A percentile compares a stretch with the other conserved stretches of the same genome.
Evolutionary conservation across 2,113 vertebrate species (phyloP).

Genomic region (Melanerpes aurifrons): DNA sequence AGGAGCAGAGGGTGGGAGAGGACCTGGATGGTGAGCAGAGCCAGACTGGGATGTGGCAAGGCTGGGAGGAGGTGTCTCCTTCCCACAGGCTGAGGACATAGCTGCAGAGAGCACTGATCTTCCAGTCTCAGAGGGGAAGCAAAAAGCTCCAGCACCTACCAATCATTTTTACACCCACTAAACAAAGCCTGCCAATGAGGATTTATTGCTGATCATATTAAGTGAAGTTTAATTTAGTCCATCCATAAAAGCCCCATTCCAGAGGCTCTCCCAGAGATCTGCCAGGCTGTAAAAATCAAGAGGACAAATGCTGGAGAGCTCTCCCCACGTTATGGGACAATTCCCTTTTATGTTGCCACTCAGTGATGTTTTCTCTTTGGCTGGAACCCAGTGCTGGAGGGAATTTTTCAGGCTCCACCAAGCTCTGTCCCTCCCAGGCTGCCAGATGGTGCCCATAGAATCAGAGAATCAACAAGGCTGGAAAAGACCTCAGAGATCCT

Average conservation of each 20-base stretch:
- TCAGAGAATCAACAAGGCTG: too few species aligned
- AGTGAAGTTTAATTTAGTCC: conserved; percentile 68
- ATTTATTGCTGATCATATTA: conserved; percentile 67
- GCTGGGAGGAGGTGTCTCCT: not conserved
- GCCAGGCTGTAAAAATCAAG: conserved; percentile 54
- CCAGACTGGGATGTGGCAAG: rapidly evolving
- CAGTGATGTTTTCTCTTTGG: conserved; percentile 42
- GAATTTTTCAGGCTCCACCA: conserved; percentile 61
- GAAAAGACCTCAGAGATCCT: too few species aligned
- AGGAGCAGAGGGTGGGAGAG: not conserved
- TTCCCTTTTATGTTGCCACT: conserved; percentile 67
- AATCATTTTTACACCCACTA: conserved; percentile 67
- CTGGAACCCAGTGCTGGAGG: conserved; percentile 47
- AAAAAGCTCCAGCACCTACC: conserved; percentile 57
- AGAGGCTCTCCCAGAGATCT: conserved; percentile 62
- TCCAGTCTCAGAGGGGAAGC: not conserved
- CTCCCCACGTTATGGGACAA: conserved; percentile 63
- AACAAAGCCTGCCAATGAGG: conserved; percentile 66
- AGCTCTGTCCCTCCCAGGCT: conserved; percentile 6
- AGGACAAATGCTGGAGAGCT: conserved; percentile 67
- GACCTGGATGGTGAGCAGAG: not conserved
- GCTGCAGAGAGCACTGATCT: conserved; percentile 26
- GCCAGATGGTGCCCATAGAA: conserved; percentile 26
- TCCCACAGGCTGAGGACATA: not conserved
- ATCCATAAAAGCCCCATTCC: conserved; percentile 66